Base-by-base conservation (phyloP, 2,888 invertebrate species). In the Diarsia mendica region DNA sequence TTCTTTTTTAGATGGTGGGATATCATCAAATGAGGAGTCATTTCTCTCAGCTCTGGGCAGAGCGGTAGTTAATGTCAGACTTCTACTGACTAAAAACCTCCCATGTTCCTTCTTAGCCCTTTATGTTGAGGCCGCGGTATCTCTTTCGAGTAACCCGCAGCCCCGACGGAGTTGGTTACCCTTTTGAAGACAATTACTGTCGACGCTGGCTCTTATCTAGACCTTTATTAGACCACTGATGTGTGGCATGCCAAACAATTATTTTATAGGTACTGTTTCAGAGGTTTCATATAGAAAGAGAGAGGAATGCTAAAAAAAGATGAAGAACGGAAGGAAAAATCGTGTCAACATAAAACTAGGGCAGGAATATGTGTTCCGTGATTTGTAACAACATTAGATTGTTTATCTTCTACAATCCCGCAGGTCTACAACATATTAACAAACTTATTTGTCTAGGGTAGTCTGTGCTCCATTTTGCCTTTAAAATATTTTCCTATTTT, bases 401-500 rank as follows among this genome's bases (percentile, higher is more conserved):
- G 15, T 28, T 28, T 58, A 15, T 39, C 8, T 8, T 39, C 28
- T 28, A 8, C 15, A 15, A 28, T 58, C 28, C 0, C 2, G 2
- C 8, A 58, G 28, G 28, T 58, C 15, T 58, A 28, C 15, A 58
- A 15, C 58, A 15, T 58, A 28, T 28, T 28, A 28, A 58, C 13
- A 28, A 58, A 28, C 13, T 8, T 13, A 23, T 55, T 55, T 55
- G 6, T 23, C 15, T 58, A 8, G 15, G 9, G 28, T 10, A 72
- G 15, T 23, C 20, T 39, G 33, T n/a, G 60, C 28, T 73, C 1
- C 20, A 18, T 60, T 74, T 74, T 49, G 13, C 44, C 1, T n/a
- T 5, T 15, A 28, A 60, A n/a, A 49, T 60, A 49, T 73, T 73
- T 60, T 60, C 15, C 10, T 6, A 44, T 20, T 71, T 51, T 68